Evolutionary conservation across 2,113 vertebrate species (phyloP), one percentile per base, ranked within the genome.

Genomic region (Damaliscus lunatus): DNA sequence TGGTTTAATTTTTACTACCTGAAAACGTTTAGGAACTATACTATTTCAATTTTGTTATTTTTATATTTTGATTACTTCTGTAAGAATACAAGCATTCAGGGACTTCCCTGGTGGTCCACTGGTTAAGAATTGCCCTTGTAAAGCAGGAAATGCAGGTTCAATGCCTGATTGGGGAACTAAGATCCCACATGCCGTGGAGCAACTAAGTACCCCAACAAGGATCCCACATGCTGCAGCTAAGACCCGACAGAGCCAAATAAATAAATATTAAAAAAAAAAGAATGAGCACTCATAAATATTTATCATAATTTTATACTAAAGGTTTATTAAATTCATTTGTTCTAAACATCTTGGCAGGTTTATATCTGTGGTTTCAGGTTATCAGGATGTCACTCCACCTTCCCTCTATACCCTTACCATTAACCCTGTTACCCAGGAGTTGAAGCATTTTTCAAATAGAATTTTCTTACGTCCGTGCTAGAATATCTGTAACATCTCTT

Each of bases 401-500:
- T 94, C 13, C 80, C 19, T 12, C 15, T 7, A 43, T 21, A 93
- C 19, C 46, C 59, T 19, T 90, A 60, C 13, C 78, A 91, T 57
- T 96, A 93, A 80, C 19, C 29, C 67, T 78, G n/a, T 82, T 86
- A 94, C 89, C 16, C 36, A 8, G 74, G 43, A 91, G 46, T 9
- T 80, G 31, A 94, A 96, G 74, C 27, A 84, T 46, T 87, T 87
- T 88, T 71, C 82, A 80, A 94, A 82, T n/a, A 90, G 25, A 12
- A 57, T 64, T 88, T 88, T 87, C 62, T 59, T 89, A 80, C 6
- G 3, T 64, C 11, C 85, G 40, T 74, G 36, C 67, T 91, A 64
- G 77, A 91, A 36, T 59, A 82, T 82, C 29, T 83, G 89, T 82
- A 96, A 96, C 57, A 96, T 52, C 46, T 82, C 64, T 95, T 94